A percentile compares a stretch with the other conserved stretches of the same genome.
phyloP scores from a whole-genome alignment of 2,797 vertebrate genomes.

The Poecilia picta region DNA sequence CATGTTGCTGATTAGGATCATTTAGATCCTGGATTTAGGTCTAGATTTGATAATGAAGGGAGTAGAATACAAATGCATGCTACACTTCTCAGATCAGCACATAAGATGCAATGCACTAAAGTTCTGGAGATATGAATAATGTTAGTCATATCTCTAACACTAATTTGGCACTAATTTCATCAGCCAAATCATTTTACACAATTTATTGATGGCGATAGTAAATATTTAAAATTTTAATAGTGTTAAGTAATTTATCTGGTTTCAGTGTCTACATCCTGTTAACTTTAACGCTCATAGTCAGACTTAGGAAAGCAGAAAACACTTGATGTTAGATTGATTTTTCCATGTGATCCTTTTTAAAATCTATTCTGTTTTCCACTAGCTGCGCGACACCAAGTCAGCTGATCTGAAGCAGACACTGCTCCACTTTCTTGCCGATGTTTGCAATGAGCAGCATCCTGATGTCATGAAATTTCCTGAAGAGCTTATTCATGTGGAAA shows the following conservation, averaged over 20 bases:
- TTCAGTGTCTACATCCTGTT: not conserved
- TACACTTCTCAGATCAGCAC: not conserved
- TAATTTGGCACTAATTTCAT: not conserved
- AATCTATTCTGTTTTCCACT: conserved; percentile 38
- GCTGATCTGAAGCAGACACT: conserved; percentile 88
- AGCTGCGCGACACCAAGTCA: conserved; percentile 86
- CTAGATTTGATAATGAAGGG: not conserved
- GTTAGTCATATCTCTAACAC: not conserved
- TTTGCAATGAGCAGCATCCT: conserved; percentile 85
- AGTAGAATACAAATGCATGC: not conserved
- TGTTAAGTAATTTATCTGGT: not conserved
- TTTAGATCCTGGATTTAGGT: not conserved
- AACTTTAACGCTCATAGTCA: not conserved
- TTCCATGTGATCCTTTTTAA: conserved; percentile 1
- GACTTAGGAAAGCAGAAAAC: not conserved
- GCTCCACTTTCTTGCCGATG: conserved; percentile 88
- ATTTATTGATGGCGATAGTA: not conserved
- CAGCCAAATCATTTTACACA: not conserved
- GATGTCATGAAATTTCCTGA: conserved; percentile 87
- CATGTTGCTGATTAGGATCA: too few species aligned
- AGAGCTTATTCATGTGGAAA: conserved; percentile 91
- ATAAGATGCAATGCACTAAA: not conserved
- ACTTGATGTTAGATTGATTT: conserved; percentile 10
- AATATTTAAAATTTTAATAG: not conserved
- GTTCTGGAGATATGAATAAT: not conserved